Percentiles rank a stretch among this genome's conserved stretches.
These are phyloP conservation scores for Lytechinus pictus DNA, from an alignment of 35 echinoderm and acorn worm genomes.

Conservation along the genomic window DNA sequence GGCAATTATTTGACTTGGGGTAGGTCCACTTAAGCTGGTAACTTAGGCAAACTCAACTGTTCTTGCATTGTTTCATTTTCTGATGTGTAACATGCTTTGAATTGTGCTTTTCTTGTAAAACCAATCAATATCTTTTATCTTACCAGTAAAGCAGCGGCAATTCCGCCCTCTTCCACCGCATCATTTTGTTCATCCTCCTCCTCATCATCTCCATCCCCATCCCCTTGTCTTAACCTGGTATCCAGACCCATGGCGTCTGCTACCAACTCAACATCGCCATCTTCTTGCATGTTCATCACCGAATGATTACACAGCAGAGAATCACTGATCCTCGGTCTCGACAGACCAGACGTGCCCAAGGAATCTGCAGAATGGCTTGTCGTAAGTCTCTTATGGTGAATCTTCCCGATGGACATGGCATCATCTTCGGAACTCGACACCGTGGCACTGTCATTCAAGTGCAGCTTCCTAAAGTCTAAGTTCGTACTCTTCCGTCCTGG, in stretches of 20 bases:
- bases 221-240: background rate
- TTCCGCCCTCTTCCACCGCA: background rate
- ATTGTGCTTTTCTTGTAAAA: no score
- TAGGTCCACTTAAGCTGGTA: no score
- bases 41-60: no score
- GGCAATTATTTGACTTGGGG: no score
- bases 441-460: background rate
- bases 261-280: conserved; percentile 62
- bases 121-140: background rate
- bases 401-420: background rate
- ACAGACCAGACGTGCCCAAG: background rate
- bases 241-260: conserved; percentile 69
- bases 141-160: conserved; percentile 37
- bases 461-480: conserved; percentile 51
- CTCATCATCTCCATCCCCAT: conserved; percentile 41
- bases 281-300: conserved; percentile 12
- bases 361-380: background rate
- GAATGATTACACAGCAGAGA: conserved; percentile 38
- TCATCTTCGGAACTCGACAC: conserved; percentile 50
- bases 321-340: background rate
- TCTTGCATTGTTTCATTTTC: no score
- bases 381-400: background rate
- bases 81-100: no score
- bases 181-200: conserved; percentile 21
- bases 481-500: conserved; percentile 56